These are phyloP conservation scores for Elysia chlorotica DNA, from an alignment of 1,140 invertebrate genomes.

Conservation along the genomic window DNA sequence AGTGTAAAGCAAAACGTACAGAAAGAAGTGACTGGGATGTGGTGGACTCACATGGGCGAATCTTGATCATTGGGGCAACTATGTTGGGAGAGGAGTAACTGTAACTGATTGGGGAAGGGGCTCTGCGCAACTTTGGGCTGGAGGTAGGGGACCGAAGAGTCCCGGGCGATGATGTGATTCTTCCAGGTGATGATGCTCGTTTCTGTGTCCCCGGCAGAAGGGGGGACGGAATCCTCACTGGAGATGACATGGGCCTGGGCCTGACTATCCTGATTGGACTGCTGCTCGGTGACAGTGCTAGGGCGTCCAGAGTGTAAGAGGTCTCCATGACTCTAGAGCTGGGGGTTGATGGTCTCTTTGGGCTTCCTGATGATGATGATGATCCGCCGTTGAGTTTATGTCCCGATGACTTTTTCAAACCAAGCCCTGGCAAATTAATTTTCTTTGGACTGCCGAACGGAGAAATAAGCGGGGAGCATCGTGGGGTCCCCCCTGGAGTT, in stretches of 20 bases:
- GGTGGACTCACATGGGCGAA: constrained; percentile 51
- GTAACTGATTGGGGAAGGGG: constrained; percentile 59
- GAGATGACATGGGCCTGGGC: constrained; percentile 44
- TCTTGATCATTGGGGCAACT: constrained; percentile 51
- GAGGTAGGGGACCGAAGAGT: constrained; percentile 48
- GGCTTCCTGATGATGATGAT: constrained; percentile 32
- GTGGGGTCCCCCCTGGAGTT: constrained; percentile 31
- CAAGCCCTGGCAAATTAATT: constrained; percentile 25
- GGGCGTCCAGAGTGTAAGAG: constrained; percentile 35
- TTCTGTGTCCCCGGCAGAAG: constrained; percentile 31
- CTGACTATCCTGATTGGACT: constrained; percentile 45
- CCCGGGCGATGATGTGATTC: constrained; percentile 26
- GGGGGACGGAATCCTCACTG: constrained; percentile 48
- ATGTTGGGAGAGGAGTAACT: constrained; percentile 62
- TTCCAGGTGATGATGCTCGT: constrained; percentile 34
- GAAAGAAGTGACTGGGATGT: neutral
- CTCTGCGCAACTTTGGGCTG: constrained; percentile 53
- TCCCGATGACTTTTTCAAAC: constrained; percentile 25
- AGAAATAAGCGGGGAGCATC: constrained; percentile 34
- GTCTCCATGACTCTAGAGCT: constrained; percentile 29
- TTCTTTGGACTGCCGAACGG: constrained; percentile 40
- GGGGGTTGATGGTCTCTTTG: constrained; percentile 38
- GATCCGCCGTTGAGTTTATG: constrained; percentile 21
- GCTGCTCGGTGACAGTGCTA: constrained; percentile 42
- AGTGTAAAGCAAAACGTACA: neutral